Evolutionary conservation across 2,888 invertebrate species (phyloP).

Genomic region (Cryptocheilus praepositus): DNA sequence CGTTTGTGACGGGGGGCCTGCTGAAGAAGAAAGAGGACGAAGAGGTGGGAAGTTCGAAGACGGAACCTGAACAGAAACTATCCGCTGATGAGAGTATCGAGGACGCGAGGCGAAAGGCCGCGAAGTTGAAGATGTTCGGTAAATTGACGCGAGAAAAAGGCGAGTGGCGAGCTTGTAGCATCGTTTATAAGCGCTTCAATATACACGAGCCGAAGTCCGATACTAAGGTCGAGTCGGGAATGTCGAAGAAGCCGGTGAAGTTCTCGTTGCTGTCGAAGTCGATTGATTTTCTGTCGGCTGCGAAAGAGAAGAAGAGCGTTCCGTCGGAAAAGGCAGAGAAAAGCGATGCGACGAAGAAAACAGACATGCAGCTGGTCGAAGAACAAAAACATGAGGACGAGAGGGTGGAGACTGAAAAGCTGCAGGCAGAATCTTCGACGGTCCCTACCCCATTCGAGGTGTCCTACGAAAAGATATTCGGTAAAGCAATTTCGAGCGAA

Average conservation of each 20-base stretch:
- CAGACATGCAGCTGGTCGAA: too few species aligned
- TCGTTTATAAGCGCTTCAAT: conserved; percentile 95
- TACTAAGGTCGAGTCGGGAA: conserved; percentile 56
- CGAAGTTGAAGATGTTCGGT: conserved; percentile 86
- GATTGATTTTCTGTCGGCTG: too few species aligned
- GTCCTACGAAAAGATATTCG: conserved; percentile 65
- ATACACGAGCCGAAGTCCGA: conserved; percentile 89
- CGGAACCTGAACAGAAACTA: too few species aligned
- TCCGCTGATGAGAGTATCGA: not conserved
- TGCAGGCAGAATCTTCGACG: too few species aligned
- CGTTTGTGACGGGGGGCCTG: conserved; percentile 64
- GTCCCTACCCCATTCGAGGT: conserved; percentile 47
- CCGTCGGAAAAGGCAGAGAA: too few species aligned
- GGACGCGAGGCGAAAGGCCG: conserved; percentile 78
- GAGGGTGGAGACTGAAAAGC: too few species aligned
- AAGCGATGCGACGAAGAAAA: too few species aligned
- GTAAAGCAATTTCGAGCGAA: conserved; percentile 39
- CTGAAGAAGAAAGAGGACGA: too few species aligned
- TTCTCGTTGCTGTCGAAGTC: conserved; percentile 71
- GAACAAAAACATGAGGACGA: not conserved
- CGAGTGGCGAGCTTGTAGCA: conserved; percentile 88
- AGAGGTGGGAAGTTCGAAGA: too few species aligned
- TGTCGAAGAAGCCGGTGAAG: conserved; percentile 81
- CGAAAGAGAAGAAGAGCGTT: too few species aligned
- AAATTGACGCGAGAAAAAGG: conserved; percentile 81